These are phyloP conservation scores for Drosophila maculinotata DNA, from an alignment of 2,888 invertebrate species.

Conservation along the genomic window DNA sequence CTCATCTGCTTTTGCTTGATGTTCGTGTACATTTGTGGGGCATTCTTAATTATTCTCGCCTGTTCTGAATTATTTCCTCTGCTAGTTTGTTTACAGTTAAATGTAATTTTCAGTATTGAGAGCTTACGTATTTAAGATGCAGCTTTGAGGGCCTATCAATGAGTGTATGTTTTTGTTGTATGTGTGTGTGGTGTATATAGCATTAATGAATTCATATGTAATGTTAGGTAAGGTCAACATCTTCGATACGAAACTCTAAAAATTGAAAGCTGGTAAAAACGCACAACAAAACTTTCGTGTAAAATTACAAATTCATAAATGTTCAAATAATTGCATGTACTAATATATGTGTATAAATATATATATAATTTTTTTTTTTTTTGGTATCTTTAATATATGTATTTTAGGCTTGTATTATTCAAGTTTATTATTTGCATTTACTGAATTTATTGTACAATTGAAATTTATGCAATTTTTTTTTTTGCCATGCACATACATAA, in stretches of 20 bases:
- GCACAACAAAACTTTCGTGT: slow-evolving; percentile 52
- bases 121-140: slow-evolving; percentile 48
- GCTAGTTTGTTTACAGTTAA: slow-evolving; percentile 29
- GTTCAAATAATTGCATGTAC: slow-evolving; percentile 32
- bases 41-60: slow-evolving; percentile 39
- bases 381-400: slow-evolving; percentile 12
- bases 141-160: slow-evolving; percentile 25
- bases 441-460: slow-evolving; percentile 51
- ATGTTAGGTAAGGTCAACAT: slow-evolving; percentile 29
- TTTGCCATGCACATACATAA: slow-evolving; percentile 34
- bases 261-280: slow-evolving; percentile 47
- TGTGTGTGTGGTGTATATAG: slow-evolving; percentile 3
- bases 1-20: slow-evolving; percentile 49
- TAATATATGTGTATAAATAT: slow-evolving; percentile 34
- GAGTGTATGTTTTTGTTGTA: slow-evolving; percentile 9
- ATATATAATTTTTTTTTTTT: slow-evolving; percentile 9
- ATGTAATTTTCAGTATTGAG: slow-evolving; percentile 39
- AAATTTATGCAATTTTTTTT: slow-evolving; percentile 47
- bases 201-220: slow-evolving; percentile 25
- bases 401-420: slow-evolving; percentile 9
- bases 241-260: slow-evolving; percentile 50
- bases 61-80: slow-evolving; percentile 30
- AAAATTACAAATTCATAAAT: slow-evolving; percentile 54
- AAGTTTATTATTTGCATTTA: slow-evolving; percentile 30
- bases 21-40: slow-evolving; percentile 48